Conservation (phyloP, 2,888 invertebrate genomes). For the Eilema caniola region DNA sequence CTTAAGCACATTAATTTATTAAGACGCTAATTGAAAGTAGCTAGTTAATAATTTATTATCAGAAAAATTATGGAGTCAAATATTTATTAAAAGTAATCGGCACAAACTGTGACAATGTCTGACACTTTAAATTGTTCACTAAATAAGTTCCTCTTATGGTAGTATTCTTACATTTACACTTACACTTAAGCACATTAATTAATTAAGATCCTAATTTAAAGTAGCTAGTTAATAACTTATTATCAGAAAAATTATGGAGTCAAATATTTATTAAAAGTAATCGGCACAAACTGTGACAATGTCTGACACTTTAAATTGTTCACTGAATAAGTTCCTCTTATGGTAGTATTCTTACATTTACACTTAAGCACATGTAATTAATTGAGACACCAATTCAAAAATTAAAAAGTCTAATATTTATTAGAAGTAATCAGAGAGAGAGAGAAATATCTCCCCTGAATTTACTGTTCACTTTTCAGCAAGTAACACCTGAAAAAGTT, state of each 20-base stretch:
- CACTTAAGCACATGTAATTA: background rate
- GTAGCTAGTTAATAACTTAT: background rate
- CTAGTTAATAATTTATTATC: background rate
- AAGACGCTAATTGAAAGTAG: background rate
- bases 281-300: background rate
- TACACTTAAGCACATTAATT: background rate
- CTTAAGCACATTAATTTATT: background rate
- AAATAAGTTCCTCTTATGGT: background rate
- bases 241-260: background rate
- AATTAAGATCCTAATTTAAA: background rate
- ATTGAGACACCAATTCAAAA: background rate
- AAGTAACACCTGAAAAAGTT: slow-evolving; percentile 19
- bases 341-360: background rate
- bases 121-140: slow-evolving; percentile 5
- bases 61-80: background rate
- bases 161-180: background rate
- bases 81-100: background rate
- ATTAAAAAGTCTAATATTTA: background rate
- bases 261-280: background rate
- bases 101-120: background rate
- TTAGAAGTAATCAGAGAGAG: background rate
- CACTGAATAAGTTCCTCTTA: background rate
- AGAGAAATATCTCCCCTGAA: background rate
- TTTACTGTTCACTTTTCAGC: background rate
- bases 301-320: slow-evolving; percentile 5